Evolutionary conservation across 2,113 vertebrate genomes (phyloP).

Genomic region (Mus pahari): DNA sequence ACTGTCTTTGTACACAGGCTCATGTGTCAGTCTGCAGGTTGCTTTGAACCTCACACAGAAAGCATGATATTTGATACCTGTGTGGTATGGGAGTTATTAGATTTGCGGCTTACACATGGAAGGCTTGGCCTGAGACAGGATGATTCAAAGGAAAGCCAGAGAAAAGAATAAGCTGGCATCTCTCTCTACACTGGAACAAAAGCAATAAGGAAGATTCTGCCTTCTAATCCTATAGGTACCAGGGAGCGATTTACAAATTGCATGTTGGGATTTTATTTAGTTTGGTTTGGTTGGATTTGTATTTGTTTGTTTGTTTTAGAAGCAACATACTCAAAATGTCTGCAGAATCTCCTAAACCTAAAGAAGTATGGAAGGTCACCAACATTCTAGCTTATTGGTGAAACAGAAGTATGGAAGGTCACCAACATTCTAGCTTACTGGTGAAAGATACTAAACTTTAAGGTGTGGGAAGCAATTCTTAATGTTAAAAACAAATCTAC

Average conservation of each 20-base stretch:
- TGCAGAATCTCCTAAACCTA: not conserved
- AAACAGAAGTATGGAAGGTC: not conserved
- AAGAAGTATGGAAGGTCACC: not conserved
- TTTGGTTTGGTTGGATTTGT: not conserved
- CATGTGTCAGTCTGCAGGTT: not conserved
- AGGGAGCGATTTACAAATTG: not conserved
- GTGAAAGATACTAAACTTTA: not conserved
- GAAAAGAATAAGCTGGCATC: not conserved
- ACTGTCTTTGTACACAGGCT: not conserved
- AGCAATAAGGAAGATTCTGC: accelerated
- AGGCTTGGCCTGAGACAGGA: not conserved
- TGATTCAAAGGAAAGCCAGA: not conserved
- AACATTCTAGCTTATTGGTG: not conserved
- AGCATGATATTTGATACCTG: not conserved
- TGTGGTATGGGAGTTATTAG: not conserved
- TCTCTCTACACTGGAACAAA: not conserved
- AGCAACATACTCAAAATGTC: not conserved
- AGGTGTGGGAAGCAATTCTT: not conserved
- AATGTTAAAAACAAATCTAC: slow-evolving; percentile 23
- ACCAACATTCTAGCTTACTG: not conserved
- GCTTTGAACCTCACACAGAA: not conserved
- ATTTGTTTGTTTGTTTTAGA: not conserved
- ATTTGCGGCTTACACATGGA: no score
- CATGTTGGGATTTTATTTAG: not conserved
- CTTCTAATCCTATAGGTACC: not conserved